These are phyloP conservation scores for Protonemura montana DNA, from an alignment of 2,888 invertebrate genomes.

Conservation along the genomic window DNA sequence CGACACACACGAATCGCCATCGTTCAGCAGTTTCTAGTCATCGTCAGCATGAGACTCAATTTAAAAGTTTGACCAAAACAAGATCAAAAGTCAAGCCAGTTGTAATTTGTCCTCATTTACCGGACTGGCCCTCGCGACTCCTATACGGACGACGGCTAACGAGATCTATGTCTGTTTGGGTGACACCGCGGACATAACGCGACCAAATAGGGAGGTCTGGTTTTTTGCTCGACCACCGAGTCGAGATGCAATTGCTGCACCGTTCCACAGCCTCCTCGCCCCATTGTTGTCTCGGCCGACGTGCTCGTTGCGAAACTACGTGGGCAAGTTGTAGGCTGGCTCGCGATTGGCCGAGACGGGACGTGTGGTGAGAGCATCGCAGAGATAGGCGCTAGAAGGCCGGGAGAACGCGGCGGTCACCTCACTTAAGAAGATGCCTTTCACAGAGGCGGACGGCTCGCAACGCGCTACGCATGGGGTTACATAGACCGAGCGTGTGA, in stretches of 20 bases:
- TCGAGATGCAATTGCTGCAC: not conserved
- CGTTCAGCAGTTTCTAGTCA: not conserved
- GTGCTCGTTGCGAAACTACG: slow-evolving; percentile 7
- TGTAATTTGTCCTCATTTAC: not conserved
- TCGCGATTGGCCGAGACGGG: slow-evolving; percentile 9
- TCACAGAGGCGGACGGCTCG: not conserved
- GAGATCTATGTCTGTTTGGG: not conserved
- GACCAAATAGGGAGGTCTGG: slow-evolving; percentile 22
- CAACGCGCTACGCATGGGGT: not conserved
- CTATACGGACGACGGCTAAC: not conserved
- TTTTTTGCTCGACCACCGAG: slow-evolving; percentile 23
- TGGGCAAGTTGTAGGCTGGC: not conserved
- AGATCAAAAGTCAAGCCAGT: not conserved
- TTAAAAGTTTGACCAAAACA: not conserved
- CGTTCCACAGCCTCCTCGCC: not conserved
- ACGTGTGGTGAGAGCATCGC: slow-evolving; percentile 32
- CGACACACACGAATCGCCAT: not conserved
- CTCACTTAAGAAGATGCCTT: slow-evolving; percentile 35
- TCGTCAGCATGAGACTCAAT: not conserved
- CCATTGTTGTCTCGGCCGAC: not conserved
- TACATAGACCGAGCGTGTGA: not conserved
- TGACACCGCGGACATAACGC: not conserved
- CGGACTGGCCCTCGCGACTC: not conserved
- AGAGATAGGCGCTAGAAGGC: slow-evolving; percentile 32
- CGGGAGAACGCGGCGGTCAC: slow-evolving; percentile 13